Base-by-base conservation (phyloP, 2,797 vertebrate species). In the Nasua narica region DNA sequence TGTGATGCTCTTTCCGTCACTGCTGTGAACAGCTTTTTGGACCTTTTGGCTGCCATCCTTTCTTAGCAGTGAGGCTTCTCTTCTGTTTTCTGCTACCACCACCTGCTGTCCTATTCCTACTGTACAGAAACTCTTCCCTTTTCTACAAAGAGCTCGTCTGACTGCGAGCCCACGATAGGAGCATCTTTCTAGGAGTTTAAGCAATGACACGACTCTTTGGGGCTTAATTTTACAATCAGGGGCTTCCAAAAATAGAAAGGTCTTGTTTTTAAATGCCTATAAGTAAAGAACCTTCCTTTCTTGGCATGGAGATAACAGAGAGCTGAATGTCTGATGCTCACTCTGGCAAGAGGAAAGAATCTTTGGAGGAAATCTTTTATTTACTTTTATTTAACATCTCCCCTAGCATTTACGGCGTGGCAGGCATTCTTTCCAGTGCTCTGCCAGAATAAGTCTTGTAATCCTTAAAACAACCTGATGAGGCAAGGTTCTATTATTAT, bases 41-140 rank as follows among this genome's bases (percentile, higher is more conserved):
- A 85, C 43, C 46, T 86, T 87, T 95, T 52, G 29, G 77, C 92
- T 77, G 65, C 81, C 18, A 18, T 72, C 72, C 50, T 86, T 97
- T 95, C 58, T 67, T 67, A 95, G 76, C 27, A 3, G 2, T 48
- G 88, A 86, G 97, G 91, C 72, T 83, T 96, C 81, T 87, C 95
- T 98, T 97, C 88, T 91, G 97, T 98, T 98, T 97, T 95, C 40
- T 97, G 87, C 96, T 97, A 97, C 97, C 95, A 98, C 97, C 97
- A 97, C 96, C 97, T 98, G 96, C 98, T 98, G 98, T 98, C 91
- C 95, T 97, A 19, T 97, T 97, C 92, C 76, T 91, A 93, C 90
- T 35, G 90, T 29, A 97, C 96, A 97, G 74, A 95, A 96, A 60
- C 46, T 96, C 70, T 52, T 90, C 37, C 18, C 19, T 87, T 96